A percentile compares a stretch with the other conserved stretches of the same genome.
Evolutionary conservation across 2,113 vertebrate genomes (phyloP).

Genomic region (Pterocles gutturalis): DNA sequence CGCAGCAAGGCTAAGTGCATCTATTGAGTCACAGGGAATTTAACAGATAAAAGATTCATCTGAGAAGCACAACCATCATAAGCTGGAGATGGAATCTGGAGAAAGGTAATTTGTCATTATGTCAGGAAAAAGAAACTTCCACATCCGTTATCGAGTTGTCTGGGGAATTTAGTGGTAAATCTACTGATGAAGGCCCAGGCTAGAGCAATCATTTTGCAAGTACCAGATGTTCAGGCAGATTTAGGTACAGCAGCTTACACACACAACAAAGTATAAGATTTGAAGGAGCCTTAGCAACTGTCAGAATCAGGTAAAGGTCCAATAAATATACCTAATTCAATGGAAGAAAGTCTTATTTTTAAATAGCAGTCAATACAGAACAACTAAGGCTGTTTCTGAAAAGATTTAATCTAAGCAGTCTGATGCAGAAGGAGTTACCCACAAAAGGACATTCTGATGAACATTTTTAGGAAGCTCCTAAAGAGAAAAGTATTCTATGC

Average conservation of each 20-base stretch:
- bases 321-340: not conserved
- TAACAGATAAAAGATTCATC: not conserved
- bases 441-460: not conserved
- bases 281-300: not conserved
- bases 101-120: not conserved
- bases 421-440: not conserved
- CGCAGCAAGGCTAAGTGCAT: not conserved
- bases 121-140: not conserved
- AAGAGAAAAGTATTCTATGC: not conserved
- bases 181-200: not conserved
- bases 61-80: rapidly evolving
- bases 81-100: not conserved
- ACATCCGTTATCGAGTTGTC: not conserved
- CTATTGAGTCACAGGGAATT: not conserved
- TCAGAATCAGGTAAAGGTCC: not conserved
- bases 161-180: not conserved
- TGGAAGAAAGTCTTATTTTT: not conserved
- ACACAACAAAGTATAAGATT: not conserved
- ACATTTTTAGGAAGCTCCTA: not conserved
- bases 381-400: not conserved
- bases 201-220: not conserved
- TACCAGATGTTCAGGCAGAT: not conserved
- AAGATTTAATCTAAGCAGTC: not conserved
- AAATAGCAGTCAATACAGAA: not conserved
- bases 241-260: not conserved